These are phyloP conservation scores for Diabrotica virgifera DNA, from an alignment of 1,140 invertebrate species.

Conservation along the genomic window DNA sequence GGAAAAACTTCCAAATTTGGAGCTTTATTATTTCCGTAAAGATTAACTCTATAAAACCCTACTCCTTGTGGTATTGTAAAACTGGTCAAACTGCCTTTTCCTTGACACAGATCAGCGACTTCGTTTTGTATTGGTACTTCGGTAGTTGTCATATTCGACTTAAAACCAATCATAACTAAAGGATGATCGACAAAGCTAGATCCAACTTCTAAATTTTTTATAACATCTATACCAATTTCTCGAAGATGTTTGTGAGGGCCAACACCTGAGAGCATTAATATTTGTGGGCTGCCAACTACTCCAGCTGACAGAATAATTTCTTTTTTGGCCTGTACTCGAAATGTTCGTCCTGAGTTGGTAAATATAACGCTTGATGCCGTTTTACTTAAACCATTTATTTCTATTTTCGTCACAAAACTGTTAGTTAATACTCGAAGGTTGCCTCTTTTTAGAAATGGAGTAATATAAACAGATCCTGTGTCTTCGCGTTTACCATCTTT, in stretches of 20 bases:
- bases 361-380: constrained; percentile 61
- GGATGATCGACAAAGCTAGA: constrained; percentile 53
- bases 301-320: constrained; percentile 77
- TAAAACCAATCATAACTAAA: constrained; percentile 14
- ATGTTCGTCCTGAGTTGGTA: constrained; percentile 41
- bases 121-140: constrained; percentile 28
- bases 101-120: constrained; percentile 18
- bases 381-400: constrained; percentile 57
- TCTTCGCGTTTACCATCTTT: constrained; percentile 55
- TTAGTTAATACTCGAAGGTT: constrained; percentile 55
- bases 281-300: constrained; percentile 67
- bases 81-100: constrained; percentile 22
- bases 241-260: constrained; percentile 67
- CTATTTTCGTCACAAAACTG: constrained; percentile 50
- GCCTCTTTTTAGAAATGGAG: constrained; percentile 48
- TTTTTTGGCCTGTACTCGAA: constrained; percentile 49
- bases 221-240: constrained; percentile 60
- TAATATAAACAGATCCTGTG: constrained; percentile 56
- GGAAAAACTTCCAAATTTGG: constrained; percentile 25
- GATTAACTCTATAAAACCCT: constrained; percentile 24
- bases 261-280: constrained; percentile 80
- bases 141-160: background rate
- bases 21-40: constrained; percentile 24
- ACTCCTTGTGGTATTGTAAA: constrained; percentile 21
- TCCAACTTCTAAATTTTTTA: constrained; percentile 69